Percentiles rank a stretch among this genome's conserved stretches.
These are phyloP conservation scores for Larimichthys polyactis DNA, from an alignment of 2,113 vertebrate genomes.

Conservation along the genomic window DNA sequence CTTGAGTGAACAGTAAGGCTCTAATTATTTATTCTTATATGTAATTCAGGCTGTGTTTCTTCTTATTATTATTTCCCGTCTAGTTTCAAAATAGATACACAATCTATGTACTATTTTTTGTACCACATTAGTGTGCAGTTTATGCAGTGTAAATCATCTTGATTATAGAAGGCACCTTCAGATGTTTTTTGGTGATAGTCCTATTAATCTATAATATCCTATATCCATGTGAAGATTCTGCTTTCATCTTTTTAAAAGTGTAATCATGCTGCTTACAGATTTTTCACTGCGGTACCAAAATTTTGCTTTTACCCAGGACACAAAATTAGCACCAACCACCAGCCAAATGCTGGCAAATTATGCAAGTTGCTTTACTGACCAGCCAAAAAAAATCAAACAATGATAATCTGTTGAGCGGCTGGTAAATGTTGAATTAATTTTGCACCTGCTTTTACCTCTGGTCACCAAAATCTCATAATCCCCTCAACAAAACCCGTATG, in stretches of 20 bases:
- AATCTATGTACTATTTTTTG: too few species aligned
- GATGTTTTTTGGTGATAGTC: background rate
- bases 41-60: too few species aligned
- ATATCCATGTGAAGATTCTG: background rate
- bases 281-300: background rate
- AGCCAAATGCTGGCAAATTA: too few species aligned
- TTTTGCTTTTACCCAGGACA: background rate
- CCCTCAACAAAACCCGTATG: too few species aligned
- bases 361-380: too few species aligned
- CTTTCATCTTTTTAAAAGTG: background rate
- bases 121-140: background rate
- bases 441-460: background rate
- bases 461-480: slow-evolving; percentile 15
- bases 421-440: too few species aligned
- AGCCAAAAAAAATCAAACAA: too few species aligned
- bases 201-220: slow-evolving; percentile 1
- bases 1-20: background rate
- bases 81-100: too few species aligned
- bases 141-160: background rate
- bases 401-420: too few species aligned
- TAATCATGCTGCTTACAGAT: background rate
- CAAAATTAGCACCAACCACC: too few species aligned
- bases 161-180: background rate
- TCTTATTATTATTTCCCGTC: too few species aligned
- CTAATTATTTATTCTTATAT: background rate